Evolutionary conservation across 2,888 invertebrate species (phyloP).

Genomic region (Cryptosula pallasiana): DNA sequence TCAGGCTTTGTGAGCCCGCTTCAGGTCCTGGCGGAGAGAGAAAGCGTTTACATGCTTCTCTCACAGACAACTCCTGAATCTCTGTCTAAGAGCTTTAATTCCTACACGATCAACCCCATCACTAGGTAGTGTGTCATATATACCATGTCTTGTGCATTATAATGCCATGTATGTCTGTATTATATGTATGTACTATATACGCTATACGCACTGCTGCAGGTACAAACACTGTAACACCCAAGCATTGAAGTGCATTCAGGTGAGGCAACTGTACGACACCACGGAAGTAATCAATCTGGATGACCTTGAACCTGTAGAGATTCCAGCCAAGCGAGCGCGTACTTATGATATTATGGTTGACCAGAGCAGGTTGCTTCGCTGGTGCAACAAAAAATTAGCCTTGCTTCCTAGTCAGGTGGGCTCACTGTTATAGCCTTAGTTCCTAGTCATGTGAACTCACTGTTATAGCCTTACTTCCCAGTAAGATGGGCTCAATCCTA

Average conservation of each 20-base stretch:
- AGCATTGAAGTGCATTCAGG: conserved; percentile 49
- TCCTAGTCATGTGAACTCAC: no score
- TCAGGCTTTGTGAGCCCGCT: conserved; percentile 66
- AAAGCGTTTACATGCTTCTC: conserved; percentile 80
- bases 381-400: conserved; percentile 69
- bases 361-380: conserved; percentile 66
- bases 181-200: no score
- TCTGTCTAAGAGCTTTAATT: conserved; percentile 71
- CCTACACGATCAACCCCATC: conserved; percentile 57
- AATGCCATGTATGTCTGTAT: no score
- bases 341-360: conserved; percentile 32
- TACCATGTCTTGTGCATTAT: no score
- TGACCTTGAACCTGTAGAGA: conserved; percentile 56
- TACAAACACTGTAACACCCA: conserved; percentile 45
- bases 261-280: conserved; percentile 63
- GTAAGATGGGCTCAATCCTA: no score
- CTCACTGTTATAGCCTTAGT: no score
- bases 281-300: conserved; percentile 39
- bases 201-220: conserved; percentile 38
- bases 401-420: neutral
- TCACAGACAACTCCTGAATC: conserved; percentile 97
- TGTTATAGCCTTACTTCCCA: no score
- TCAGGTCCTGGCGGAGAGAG: conserved; percentile 81
- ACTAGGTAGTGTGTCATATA: no score
- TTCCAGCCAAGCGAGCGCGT: conserved; percentile 5